Evolutionary conservation across 2,797 vertebrate genomes (phyloP), one percentile per base, ranked within the genome.

Genomic region (Hapalemur alaotrensis): DNA sequence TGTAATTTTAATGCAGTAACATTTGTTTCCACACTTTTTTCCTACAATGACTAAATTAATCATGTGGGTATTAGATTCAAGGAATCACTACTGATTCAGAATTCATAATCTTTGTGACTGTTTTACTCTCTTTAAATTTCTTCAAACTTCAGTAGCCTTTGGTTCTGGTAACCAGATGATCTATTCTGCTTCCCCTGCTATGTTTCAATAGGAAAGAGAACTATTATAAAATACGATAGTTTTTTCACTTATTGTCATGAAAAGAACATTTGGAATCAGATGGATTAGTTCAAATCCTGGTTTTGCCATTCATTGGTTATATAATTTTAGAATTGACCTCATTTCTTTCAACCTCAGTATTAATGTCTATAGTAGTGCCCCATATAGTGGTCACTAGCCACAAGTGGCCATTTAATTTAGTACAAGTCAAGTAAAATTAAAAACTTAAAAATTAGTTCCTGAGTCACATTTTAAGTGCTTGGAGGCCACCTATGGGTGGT

Each of bases 121-220:
- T 93, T 83, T 67, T 81, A 23, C 38, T 73, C 8, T 69, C 35
- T 41, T 46, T 35, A 72, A 43, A 35, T 59, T 93, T 41, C 22
- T 78, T 72, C 79, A 32, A 50, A 79, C 46, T 54, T 88, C 20
- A 61, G 8, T 43, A 50, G 67, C 52, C 72, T 28, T 22, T 78
- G 32, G 4, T 63, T 79, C 43, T 32, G 43, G 5, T 87, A 83
- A 78, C n/a, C 38, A 54, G 15, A 10, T 59, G 46, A 54, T 72
- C 35, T 83, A 32, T 91, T 80, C 63, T 32, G 41, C 28, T 43
- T 63, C 7, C 63, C 12, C 70, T 57, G 28, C 15, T 72, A 14
- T 38, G 41, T 88, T 93, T 95, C 23, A 57, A 3, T 35, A 22
- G 88, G 32, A 95, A 81, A 89, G 41, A 92, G 12, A 96, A 90